Percentiles rank a stretch among this genome's conserved stretches.
phyloP scores from a whole-genome alignment of 2,888 invertebrate species.

The Caenorhabditis sp. region DNA sequence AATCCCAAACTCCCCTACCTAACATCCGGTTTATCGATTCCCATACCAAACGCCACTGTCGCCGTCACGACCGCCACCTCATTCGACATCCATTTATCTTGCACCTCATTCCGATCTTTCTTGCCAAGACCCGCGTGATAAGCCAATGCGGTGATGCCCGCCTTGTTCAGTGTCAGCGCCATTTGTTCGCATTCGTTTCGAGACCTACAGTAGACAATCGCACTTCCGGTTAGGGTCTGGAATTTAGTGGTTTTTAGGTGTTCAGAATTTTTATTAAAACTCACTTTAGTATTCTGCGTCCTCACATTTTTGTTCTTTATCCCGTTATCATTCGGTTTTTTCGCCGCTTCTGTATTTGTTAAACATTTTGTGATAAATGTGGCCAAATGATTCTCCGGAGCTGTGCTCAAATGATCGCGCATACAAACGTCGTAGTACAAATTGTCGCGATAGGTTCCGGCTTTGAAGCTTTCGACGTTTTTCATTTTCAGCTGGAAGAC shows the following conservation, averaged over 20 bases:
- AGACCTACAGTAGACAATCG: conserved; percentile 93
- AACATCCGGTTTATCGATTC: conserved; percentile 93
- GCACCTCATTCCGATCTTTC: conserved; percentile 79
- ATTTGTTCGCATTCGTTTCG: conserved; percentile 88
- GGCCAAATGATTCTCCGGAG: conserved; percentile 74
- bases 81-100: conserved; percentile 91
- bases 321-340: background rate
- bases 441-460: conserved; percentile 89
- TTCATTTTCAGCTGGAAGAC: conserved; percentile 79
- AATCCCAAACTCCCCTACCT: conserved; percentile 74
- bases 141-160: conserved; percentile 61
- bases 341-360: conserved; percentile 4
- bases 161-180: conserved; percentile 79
- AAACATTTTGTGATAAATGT: conserved; percentile 70
- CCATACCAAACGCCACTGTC: conserved; percentile 99
- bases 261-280: background rate
- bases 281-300: conserved; percentile 15
- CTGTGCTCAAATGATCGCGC: conserved; percentile 79
- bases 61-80: conserved; percentile 89
- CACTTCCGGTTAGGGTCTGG: conserved; percentile 45
- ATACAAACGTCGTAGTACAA: conserved; percentile 92
- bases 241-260: background rate
- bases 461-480: conserved; percentile 75
- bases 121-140: conserved; percentile 67
- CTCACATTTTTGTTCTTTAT: background rate